These are phyloP conservation scores for Paramormyrops kingsleyae DNA, from an alignment of 2,113 vertebrate genomes.

Conservation along the genomic window DNA sequence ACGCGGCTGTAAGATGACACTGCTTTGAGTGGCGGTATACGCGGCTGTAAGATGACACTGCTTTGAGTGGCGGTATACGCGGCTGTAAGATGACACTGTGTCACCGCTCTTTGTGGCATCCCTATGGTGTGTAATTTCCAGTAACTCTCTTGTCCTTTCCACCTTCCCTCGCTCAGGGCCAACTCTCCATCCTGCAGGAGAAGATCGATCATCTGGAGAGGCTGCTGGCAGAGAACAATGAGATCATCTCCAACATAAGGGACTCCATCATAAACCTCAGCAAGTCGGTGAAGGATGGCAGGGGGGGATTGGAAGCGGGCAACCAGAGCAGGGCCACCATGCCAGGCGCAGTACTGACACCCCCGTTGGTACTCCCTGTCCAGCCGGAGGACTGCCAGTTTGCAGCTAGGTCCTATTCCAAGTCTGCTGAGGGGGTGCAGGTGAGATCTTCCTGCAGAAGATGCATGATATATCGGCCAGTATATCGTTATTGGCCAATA, in stretches of 20 bases:
- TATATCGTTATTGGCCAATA: background rate
- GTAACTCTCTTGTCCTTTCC: background rate
- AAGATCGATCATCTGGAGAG: conserved; percentile 86
- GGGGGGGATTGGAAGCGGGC: conserved; percentile 50
- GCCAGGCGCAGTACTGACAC: conserved; percentile 38
- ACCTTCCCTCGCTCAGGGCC: conserved; percentile 55
- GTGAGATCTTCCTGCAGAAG: conserved; percentile 46
- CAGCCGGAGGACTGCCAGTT: conserved; percentile 63
- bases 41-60: no score
- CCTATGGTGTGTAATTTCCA: background rate
- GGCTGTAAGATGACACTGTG: no score
- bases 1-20: no score
- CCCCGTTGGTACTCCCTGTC: conserved; percentile 43
- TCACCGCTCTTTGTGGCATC: background rate
- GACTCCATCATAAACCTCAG: conserved; percentile 76
- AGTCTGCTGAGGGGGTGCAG: conserved; percentile 61
- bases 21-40: no score
- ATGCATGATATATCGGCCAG: background rate
- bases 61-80: no score
- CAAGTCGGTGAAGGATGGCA: conserved; percentile 66
- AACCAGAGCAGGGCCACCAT: conserved; percentile 59
- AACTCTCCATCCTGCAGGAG: conserved; percentile 77
- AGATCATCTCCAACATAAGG: conserved; percentile 78
- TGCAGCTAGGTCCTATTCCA: conserved; percentile 43
- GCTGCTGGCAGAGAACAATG: conserved; percentile 82